Conservation (phyloP, 2,797 vertebrate genomes). For the Psittacula echo region DNA sequence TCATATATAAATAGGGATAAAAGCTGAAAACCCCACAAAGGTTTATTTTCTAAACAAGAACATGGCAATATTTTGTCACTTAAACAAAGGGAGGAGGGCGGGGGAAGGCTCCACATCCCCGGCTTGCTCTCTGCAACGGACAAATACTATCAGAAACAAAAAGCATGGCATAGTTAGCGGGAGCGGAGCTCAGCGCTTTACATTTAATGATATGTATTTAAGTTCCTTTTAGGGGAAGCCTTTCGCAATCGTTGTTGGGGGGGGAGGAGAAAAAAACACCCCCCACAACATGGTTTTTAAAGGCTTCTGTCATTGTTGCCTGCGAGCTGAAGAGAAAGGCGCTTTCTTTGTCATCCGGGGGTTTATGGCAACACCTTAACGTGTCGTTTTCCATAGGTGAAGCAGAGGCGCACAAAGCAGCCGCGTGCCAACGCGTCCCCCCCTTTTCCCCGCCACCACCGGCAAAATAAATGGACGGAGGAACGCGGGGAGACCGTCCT, state of each 20-base stretch:
- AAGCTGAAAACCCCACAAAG: slow-evolving; percentile 32
- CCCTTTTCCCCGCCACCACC: slow-evolving; percentile 24
- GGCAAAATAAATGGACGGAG: slow-evolving; percentile 52
- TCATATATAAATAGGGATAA: neutral
- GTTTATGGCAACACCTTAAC: slow-evolving; percentile 67
- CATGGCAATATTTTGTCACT: slow-evolving; percentile 67
- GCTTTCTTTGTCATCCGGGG: slow-evolving; percentile 59
- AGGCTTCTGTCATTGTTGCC: slow-evolving; percentile 51
- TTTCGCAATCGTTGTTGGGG: neutral
- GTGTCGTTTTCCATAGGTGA: slow-evolving; percentile 58
- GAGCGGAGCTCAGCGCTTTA: slow-evolving; percentile 19
- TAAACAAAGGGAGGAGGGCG: slow-evolving; percentile 70
- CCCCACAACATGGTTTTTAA: slow-evolving; percentile 22
- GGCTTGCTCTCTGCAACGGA: slow-evolving; percentile 62
- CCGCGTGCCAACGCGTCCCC: slow-evolving; percentile 52
- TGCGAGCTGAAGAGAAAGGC: slow-evolving; percentile 41
- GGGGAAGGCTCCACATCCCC: slow-evolving; percentile 59
- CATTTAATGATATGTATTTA: slow-evolving; percentile 65
- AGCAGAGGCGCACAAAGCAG: slow-evolving; percentile 56
- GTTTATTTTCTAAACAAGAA: slow-evolving; percentile 69
- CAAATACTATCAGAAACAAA: slow-evolving; percentile 71
- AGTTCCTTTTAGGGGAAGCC: slow-evolving; percentile 61
- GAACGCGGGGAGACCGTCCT: neutral
- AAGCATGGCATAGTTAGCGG: slow-evolving; percentile 63
- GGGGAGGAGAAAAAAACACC: neutral